Conservation (phyloP, 2,797 vertebrate genomes). For the Gallinago nigripennis region DNA sequence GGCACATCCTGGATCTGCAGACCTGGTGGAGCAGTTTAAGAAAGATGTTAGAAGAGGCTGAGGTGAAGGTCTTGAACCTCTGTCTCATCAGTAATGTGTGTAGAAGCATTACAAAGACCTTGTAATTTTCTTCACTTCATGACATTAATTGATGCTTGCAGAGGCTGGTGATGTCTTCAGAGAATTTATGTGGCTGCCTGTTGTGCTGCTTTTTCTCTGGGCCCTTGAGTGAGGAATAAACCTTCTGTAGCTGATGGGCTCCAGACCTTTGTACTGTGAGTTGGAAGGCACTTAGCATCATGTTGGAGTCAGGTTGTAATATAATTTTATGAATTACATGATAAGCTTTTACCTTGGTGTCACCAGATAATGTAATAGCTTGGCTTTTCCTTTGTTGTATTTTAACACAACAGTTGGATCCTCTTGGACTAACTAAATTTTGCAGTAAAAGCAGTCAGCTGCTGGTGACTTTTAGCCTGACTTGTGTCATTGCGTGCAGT, state of each 20-base stretch:
- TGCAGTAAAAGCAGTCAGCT: neutral
- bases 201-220: neutral
- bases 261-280: neutral
- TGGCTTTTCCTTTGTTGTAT: neutral
- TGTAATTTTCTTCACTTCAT: neutral
- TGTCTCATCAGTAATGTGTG: neutral
- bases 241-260: neutral
- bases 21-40: neutral
- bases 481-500: rapidly evolving
- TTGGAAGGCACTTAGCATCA: neutral
- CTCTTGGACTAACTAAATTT: neutral
- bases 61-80: neutral
- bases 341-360: neutral
- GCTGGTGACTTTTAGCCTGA: neutral
- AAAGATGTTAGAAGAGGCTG: neutral
- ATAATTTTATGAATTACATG: neutral
- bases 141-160: neutral
- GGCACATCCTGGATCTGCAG: neutral
- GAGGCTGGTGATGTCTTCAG: neutral
- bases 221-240: neutral
- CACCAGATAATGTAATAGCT: neutral
- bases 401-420: neutral
- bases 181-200: neutral
- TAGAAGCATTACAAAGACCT: neutral
- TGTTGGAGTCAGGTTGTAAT: neutral